Conservation (phyloP, 2,113 vertebrate species). For the Chinchilla lanigera region DNA sequence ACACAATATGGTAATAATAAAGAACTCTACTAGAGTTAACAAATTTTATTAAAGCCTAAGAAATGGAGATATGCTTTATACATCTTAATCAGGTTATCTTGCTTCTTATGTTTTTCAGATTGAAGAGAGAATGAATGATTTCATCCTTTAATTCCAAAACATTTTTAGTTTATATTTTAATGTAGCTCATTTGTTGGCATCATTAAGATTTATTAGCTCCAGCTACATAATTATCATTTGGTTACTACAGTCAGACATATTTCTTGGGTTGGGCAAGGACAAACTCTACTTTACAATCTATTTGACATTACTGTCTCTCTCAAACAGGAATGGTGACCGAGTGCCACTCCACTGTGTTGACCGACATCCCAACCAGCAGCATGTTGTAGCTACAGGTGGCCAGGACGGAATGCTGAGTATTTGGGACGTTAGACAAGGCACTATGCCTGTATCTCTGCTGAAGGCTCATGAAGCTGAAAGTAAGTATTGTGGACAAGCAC, state of each 20-base stretch:
- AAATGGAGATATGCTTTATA: conserved; percentile 18
- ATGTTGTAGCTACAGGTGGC: conserved; percentile 95
- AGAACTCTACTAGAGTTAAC: not conserved
- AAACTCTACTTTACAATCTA: not conserved
- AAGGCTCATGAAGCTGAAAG: conserved; percentile 98
- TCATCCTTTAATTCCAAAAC: not conserved
- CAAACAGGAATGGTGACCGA: conserved; percentile 89
- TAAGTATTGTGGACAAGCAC: conserved; percentile 81
- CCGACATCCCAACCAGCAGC: conserved; percentile 97
- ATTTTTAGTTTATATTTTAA: conserved; percentile 24
- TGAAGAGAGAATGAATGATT: conserved; percentile 48
- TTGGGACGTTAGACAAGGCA: conserved; percentile 97
- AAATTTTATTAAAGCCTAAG: conserved; percentile 28
- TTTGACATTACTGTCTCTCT: conserved; percentile 20
- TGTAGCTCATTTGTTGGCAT: not conserved
- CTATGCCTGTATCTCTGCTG: conserved; percentile 94
- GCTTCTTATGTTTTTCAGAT: not conserved
- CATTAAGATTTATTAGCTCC: not conserved
- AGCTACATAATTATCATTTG: not conserved
- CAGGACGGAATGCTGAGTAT: conserved; percentile 98
- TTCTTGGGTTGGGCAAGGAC: not conserved
- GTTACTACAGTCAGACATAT: not conserved
- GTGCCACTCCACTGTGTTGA: conserved; percentile 97
- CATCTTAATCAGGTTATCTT: conserved; percentile 40
- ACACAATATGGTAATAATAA: not conserved